A percentile compares a stretch with the other conserved stretches of the same genome.
Evolutionary conservation across 2,797 vertebrate species (phyloP).

Genomic region (Etheostoma perlongum): DNA sequence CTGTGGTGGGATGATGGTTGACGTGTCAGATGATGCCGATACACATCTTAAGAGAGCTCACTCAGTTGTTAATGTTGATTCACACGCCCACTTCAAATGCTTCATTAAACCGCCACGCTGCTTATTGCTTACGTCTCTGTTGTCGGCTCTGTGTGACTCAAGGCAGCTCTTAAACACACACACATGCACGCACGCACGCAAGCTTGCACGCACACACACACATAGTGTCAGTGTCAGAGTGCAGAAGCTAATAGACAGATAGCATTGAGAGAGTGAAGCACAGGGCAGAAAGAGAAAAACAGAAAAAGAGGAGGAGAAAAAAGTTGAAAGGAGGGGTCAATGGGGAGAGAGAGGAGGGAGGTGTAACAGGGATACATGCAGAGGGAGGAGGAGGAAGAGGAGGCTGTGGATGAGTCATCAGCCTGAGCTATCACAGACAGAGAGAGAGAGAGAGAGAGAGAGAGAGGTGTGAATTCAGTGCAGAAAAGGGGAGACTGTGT

Average conservation of each 20-base stretch:
- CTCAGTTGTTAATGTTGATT: constrained; percentile 35
- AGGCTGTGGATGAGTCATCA: constrained; percentile 82
- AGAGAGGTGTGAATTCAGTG: constrained; percentile 5
- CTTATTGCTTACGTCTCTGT: constrained; percentile 28
- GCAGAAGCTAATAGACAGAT: constrained; percentile 55
- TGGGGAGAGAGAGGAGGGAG: constrained; percentile 38
- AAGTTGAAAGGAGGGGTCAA: constrained; percentile 34
- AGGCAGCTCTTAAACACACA: neutral
- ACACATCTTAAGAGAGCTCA: constrained; percentile 9
- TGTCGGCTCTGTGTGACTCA: constrained; percentile 48
- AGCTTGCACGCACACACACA: constrained; percentile 9
- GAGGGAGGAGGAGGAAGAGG: constrained; percentile 27
- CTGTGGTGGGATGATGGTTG: neutral
- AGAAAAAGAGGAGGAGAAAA: constrained; percentile 14
- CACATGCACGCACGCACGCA: neutral
- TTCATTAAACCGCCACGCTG: constrained; percentile 49
- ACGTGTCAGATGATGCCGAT: constrained; percentile 29
- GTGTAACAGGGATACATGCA: constrained; percentile 40
- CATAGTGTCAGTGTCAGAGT: constrained; percentile 53
- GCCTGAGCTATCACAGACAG: constrained; percentile 73
- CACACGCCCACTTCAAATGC: constrained; percentile 39
- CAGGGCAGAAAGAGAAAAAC: constrained; percentile 11
- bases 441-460: neutral
- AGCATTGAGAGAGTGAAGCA: constrained; percentile 31
- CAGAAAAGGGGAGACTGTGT: constrained; percentile 11